Evolutionary conservation across 1,140 invertebrate genomes (phyloP), one percentile per base, ranked within the genome.

Genomic region (Musca domestica): DNA sequence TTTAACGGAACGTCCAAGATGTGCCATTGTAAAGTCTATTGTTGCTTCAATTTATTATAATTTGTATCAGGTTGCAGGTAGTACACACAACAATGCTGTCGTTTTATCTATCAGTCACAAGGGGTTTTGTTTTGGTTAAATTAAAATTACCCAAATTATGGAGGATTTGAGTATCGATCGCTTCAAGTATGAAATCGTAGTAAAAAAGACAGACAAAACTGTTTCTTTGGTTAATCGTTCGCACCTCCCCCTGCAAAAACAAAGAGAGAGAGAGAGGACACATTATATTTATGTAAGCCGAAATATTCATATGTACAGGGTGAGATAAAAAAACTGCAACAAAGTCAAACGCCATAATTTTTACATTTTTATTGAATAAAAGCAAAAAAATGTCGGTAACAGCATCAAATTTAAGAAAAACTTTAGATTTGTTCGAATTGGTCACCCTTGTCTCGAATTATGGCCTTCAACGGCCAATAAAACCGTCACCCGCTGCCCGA

Each of bases 1-100:
- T 83, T 90, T 90, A 48, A 89, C 86, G 48, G 82, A 84, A 74
- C 85, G 76, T 73, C 74, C 78, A 69, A 81, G 75, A 71, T 81
- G 80, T 52, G 80, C 77, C 80, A 82, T 82, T 63, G 30, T 66
- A n/a, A 48, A 46, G 27, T 63, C 2, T 71, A 71, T 71, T 66
- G 69, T 67, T 71, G 56, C n/a, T 70, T 71, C 66, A 20, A 51
- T 61, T 71, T 63, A 51, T 67, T 72, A 51, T 41, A 61, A 61
- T 67, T 74, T 69, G 56, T 58, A 68, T 76, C 71, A 74, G 74
- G 70, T 67, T 70, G 20, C 56, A 54, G 17, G 71, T 61, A 67
- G 69, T 71, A 70, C 64, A 63, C n/a, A 41, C 68, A 30, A 70
- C 70, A 52, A 65, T 68, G 46, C 20, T 22, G 41, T 64, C 47